A percentile compares a stretch with the other conserved stretches of the same genome.
phyloP scores from a whole-genome alignment of 2,797 vertebrate species.

The Zalophus californianus region DNA sequence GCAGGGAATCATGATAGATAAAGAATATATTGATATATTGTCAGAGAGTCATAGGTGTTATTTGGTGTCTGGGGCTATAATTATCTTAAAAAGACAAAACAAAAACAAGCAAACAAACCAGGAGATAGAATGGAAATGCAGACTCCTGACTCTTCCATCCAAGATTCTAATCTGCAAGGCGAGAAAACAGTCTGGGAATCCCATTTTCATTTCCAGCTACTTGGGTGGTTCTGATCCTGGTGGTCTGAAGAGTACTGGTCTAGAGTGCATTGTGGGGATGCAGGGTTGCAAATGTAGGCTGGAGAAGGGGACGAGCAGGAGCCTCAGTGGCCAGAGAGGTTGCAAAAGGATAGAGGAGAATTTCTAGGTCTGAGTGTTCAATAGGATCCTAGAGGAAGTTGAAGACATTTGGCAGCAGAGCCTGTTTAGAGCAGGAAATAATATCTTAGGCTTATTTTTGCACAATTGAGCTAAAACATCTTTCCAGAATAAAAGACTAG shows the following conservation, averaged over 20 bases:
- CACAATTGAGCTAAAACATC: constrained; percentile 45
- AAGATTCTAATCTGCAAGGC: neutral
- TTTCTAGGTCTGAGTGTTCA: neutral
- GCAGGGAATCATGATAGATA: neutral
- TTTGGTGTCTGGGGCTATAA: neutral
- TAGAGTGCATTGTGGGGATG: neutral
- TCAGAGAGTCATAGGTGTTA: neutral
- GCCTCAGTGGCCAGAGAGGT: neutral
- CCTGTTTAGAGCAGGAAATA: neutral
- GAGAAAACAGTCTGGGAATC: neutral
- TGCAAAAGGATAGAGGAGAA: neutral
- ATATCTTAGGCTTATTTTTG: constrained; percentile 39
- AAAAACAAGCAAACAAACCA: neutral
- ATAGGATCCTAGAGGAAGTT: neutral
- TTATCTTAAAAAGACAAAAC: neutral
- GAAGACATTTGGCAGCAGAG: neutral
- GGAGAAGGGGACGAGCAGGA: neutral
- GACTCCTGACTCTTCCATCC: neutral
- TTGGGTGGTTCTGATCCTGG: constrained; percentile 7
- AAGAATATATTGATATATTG: neutral
- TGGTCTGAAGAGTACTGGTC: neutral
- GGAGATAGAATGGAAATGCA: neutral
- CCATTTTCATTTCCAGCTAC: neutral
- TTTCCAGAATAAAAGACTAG: neutral
- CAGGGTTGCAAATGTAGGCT: neutral